These are phyloP conservation scores for Microplitis mediator DNA, from an alignment of 1,140 invertebrate species.

Conservation along the genomic window DNA sequence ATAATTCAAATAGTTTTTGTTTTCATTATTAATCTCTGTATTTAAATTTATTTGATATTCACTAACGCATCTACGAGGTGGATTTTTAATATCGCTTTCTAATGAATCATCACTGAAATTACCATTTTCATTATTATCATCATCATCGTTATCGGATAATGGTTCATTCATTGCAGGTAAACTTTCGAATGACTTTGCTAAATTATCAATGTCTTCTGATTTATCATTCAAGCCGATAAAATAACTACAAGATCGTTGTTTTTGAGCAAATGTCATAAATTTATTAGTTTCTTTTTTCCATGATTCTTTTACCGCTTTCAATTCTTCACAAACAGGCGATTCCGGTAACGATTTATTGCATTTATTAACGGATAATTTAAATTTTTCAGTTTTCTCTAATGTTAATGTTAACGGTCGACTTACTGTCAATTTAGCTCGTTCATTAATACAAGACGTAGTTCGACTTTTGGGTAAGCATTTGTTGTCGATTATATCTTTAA, in stretches of 20 bases:
- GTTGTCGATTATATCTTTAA: slow-evolving; percentile 44
- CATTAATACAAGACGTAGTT: slow-evolving; percentile 49
- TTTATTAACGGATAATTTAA: slow-evolving; percentile 56
- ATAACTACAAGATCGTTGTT: slow-evolving; percentile 56
- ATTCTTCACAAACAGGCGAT: slow-evolving; percentile 61
- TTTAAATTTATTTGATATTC: slow-evolving; percentile 77
- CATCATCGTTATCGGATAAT: slow-evolving; percentile 37
- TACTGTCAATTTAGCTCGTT: slow-evolving; percentile 37
- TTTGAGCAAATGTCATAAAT: slow-evolving; percentile 54
- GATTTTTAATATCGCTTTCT: slow-evolving; percentile 70
- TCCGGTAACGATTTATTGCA: slow-evolving; percentile 59
- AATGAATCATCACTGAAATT: slow-evolving; percentile 79
- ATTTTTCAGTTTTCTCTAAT: slow-evolving; percentile 59
- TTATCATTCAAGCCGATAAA: slow-evolving; percentile 57
- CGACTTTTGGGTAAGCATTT: slow-evolving; percentile 48
- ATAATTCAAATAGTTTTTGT: slow-evolving; percentile 42
- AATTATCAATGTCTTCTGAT: slow-evolving; percentile 48
- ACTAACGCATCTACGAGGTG: slow-evolving; percentile 71
- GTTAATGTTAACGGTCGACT: slow-evolving; percentile 53
- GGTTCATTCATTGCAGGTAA: slow-evolving; percentile 54
- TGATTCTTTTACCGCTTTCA: slow-evolving; percentile 51
- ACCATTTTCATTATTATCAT: slow-evolving; percentile 59
- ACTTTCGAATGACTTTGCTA: slow-evolving; percentile 55
- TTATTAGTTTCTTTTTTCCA: slow-evolving; percentile 48
- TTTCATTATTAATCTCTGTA: slow-evolving; percentile 35